These are phyloP conservation scores for Isurus oxyrinchus DNA, from an alignment of 2,113 vertebrate species.

Conservation along the genomic window DNA sequence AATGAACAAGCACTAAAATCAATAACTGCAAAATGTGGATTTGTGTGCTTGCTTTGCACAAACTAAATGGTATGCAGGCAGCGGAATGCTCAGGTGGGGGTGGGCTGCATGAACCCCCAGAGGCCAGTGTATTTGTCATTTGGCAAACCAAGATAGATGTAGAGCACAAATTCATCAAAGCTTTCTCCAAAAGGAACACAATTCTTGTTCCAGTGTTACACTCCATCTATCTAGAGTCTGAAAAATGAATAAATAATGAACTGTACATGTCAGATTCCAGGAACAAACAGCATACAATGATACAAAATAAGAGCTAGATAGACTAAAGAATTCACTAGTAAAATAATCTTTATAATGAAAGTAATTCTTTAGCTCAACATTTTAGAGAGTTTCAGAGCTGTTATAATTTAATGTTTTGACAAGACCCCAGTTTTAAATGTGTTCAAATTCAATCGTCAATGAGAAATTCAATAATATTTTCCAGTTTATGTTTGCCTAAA, in stretches of 20 bases:
- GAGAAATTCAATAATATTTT: slow-evolving; percentile 20
- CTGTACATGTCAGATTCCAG: neutral
- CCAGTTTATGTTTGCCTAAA: slow-evolving; percentile 7
- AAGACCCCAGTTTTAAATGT: slow-evolving; percentile 5
- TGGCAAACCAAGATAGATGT: slow-evolving; percentile 37
- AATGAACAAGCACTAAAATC: slow-evolving; percentile 36
- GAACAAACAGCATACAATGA: neutral
- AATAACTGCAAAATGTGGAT: slow-evolving; percentile 34
- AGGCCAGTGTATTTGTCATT: slow-evolving; percentile 36
- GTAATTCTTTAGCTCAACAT: neutral
- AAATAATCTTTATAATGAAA: slow-evolving; percentile 15
- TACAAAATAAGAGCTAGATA: slow-evolving; percentile 7
- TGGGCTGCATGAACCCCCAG: slow-evolving; percentile 30
- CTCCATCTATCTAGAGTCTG: slow-evolving; percentile 29
- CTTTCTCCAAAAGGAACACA: slow-evolving; percentile 36
- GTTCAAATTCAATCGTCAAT: slow-evolving; percentile 28
- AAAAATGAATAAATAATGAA: slow-evolving; percentile 38
- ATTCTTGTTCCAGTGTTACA: slow-evolving; percentile 33
- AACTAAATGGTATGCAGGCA: slow-evolving; percentile 29
- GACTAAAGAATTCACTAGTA: slow-evolving; percentile 14
- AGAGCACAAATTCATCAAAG: slow-evolving; percentile 37
- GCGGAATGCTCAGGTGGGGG: slow-evolving; percentile 28
- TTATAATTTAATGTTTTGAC: slow-evolving; percentile 10
- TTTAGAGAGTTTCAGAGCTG: slow-evolving; percentile 2
- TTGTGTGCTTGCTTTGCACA: slow-evolving; percentile 33